Evolutionary conservation across 2,888 invertebrate genomes (phyloP).

Genomic region (Seira musarum): DNA sequence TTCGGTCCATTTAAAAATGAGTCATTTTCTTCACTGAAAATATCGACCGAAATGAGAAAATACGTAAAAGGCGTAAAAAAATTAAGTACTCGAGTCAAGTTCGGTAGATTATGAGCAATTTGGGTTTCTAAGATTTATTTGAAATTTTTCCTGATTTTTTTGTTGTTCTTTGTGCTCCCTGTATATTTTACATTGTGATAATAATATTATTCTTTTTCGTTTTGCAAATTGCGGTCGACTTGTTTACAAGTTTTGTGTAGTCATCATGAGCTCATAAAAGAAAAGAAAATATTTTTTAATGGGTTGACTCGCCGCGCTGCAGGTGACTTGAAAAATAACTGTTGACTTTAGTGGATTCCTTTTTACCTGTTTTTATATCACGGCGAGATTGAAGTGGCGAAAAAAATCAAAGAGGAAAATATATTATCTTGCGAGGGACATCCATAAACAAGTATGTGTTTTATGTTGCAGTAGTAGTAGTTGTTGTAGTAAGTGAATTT

Average conservation of each 20-base stretch:
- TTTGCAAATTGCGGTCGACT: slow-evolving; percentile 25
- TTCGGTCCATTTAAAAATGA: no score
- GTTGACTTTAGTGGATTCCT: slow-evolving; percentile 28
- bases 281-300: slow-evolving; percentile 38
- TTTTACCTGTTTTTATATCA: slow-evolving; percentile 1
- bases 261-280: slow-evolving; percentile 14
- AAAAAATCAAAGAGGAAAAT: slow-evolving; percentile 1
- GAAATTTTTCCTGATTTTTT: slow-evolving; percentile 6
- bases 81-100: no score
- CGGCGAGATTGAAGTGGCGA: slow-evolving; percentile 7
- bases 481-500: neutral
- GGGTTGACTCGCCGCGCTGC: slow-evolving; percentile 53
- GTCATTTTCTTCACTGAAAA: no score
- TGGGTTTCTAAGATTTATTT: slow-evolving; percentile 19
- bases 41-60: no score
- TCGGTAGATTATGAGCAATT: neutral
- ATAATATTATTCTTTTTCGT: slow-evolving; percentile 17
- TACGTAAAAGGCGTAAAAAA: no score
- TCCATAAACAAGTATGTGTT: neutral
- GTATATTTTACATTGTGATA: slow-evolving; percentile 17
- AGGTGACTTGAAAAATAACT: slow-evolving; percentile 54
- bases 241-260: slow-evolving; percentile 36
- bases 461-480: no score
- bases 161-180: neutral
- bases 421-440: neutral